Base-by-base conservation (phyloP, 2,888 invertebrate species). In the Bimastos eiseni region DNA sequence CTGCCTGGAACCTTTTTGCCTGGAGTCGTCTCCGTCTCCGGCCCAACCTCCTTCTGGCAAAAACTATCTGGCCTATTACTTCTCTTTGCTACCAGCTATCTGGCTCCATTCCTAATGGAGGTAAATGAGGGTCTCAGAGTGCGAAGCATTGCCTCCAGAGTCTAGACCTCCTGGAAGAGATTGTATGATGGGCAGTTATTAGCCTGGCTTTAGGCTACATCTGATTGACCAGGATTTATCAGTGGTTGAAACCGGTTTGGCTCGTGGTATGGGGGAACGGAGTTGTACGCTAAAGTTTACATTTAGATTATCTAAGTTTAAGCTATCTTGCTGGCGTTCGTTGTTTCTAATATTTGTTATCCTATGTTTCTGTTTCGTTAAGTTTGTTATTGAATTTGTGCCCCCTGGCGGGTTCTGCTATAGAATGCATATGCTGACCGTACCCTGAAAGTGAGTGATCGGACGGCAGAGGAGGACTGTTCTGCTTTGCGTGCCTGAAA, bases 181-280 rank as follows among this genome's bases (percentile, higher is more conserved):
- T 55, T 55, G 55, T n/a, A 70, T n/a, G 70, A 70, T 70, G n/a
- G 70, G n/a, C 70, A 30, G 70, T 70, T 70, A 70, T 70, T 70
- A 70, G 70, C 70, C 11, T n/a, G 0, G 70, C 30, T 70, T 70
- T 70, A n/a, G 70, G 70, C 6, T 30, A 70, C 1, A n/a, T 0
- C 70, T 70, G n/a, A 70, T 70, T n/a, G 30, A n/a, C 5, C 5
- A n/a, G 70, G 70, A 70, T n/a, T 70, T 70, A 70, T 70, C 70
- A 70, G n/a, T 70, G 30, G 70, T n/a, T 70, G 70, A 30, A 70
- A n/a, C 13, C 8, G 70, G 4, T 70, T 70, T 1, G 70, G 70
- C 11, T 70, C n/a, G 11, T n/a, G n/a, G 30, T 6, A 15, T 15
- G 41, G 41, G n/a, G 24, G 70, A n/a, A n/a, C n/a, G 8, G n/a